Conservation (phyloP, 2,797 vertebrate genomes). For the Coreius guichenoti region DNA sequence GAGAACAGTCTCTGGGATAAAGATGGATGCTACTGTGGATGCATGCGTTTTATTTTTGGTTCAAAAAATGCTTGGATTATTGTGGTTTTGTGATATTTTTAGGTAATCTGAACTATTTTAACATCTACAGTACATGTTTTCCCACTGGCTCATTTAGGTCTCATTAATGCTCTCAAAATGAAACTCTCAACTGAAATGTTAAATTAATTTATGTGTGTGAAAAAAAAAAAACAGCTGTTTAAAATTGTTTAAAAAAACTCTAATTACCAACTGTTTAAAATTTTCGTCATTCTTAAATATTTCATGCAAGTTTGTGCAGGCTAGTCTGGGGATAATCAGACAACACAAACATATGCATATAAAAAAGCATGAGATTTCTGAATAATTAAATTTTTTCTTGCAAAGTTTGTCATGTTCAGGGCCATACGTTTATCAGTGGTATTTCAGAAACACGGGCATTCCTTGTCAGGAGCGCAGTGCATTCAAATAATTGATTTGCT, state of each 20-base stretch:
- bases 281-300: not conserved
- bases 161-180: not conserved
- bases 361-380: not conserved
- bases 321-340: not conserved
- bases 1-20: not conserved
- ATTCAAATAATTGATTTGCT: not conserved
- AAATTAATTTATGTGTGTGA: not conserved
- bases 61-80: not conserved
- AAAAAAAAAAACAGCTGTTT: not conserved
- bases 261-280: not conserved
- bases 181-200: not conserved
- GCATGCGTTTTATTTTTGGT: not conserved
- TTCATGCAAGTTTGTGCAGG: not conserved
- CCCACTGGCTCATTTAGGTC: not conserved
- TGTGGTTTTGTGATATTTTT: not conserved
- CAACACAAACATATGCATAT: not conserved
- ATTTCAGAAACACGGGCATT: conserved; percentile 32
- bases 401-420: conserved; percentile 26
- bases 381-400: not conserved
- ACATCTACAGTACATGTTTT: not conserved
- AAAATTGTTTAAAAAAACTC: not conserved
- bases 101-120: not conserved
- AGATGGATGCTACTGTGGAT: not conserved
- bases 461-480: not conserved
- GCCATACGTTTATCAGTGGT: conserved; percentile 4